phyloP scores from a whole-genome alignment of 53 echinoderm and acorn worm species.

The Holothuria scabra region DNA sequence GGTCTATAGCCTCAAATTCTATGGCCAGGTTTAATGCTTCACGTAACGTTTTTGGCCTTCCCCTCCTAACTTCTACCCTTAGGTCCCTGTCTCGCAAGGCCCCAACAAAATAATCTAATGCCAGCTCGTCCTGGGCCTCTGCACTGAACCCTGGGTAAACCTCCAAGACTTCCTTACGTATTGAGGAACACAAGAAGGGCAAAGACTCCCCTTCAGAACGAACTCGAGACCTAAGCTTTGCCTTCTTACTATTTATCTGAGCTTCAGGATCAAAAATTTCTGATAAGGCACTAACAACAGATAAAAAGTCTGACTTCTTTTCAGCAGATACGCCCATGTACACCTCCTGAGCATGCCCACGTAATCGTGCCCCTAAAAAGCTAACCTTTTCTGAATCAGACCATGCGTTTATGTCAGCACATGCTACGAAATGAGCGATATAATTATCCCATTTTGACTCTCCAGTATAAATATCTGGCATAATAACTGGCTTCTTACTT shows the following conservation, averaged over 20 bases:
- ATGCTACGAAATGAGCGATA: slow-evolving; percentile 15
- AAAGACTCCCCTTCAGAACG: slow-evolving; percentile 16
- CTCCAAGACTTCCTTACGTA: slow-evolving; percentile 24
- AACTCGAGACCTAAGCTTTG: not conserved
- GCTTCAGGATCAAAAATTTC: slow-evolving; percentile 41
- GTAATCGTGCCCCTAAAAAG: slow-evolving; percentile 18
- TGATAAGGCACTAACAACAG: not conserved
- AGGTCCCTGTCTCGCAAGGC: slow-evolving; percentile 1
- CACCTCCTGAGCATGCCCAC: slow-evolving; percentile 17
- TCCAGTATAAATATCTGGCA: slow-evolving; percentile 41
- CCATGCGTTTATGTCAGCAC: slow-evolving; percentile 33
- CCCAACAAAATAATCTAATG: slow-evolving; percentile 33
- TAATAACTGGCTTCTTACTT: slow-evolving; percentile 21
- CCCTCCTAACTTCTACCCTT: slow-evolving; percentile 30
- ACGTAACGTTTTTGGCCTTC: slow-evolving; percentile 3
- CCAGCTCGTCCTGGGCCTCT: slow-evolving; percentile 12
- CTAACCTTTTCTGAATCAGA: not conserved
- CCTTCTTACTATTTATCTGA: not conserved
- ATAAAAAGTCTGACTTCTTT: not conserved
- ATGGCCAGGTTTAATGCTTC: slow-evolving; percentile 19
- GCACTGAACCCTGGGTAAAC: slow-evolving; percentile 13
- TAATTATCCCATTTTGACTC: slow-evolving; percentile 14
- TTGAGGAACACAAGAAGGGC: slow-evolving; percentile 9
- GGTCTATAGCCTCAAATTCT: slow-evolving; percentile 24
- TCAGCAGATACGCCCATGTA: not conserved